Percentiles rank a stretch among this genome's conserved stretches.
Conservation (phyloP, 1,140 invertebrate species). For the Bacillus rossius region DNA sequence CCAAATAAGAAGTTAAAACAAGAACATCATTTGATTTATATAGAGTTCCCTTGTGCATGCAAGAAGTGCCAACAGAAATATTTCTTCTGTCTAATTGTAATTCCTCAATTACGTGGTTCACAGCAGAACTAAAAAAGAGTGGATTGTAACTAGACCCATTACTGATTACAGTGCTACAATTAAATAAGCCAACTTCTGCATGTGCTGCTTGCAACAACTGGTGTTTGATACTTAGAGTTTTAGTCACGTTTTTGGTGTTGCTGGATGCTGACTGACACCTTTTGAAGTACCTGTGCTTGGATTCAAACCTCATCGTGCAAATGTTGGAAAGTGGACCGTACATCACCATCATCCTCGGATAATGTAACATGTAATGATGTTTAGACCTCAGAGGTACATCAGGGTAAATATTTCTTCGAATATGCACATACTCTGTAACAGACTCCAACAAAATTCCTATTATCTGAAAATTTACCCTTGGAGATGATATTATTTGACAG, state of each 20-base stretch:
- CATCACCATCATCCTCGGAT: not conserved
- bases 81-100: no score
- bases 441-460: not conserved
- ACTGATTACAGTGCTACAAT: not conserved
- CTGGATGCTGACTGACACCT: not conserved
- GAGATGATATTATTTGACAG: not conserved
- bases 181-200: not conserved
- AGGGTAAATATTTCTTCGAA: not conserved
- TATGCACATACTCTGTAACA: not conserved
- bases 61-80: no score
- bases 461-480: not conserved
- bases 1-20: no score
- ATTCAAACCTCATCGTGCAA: not conserved
- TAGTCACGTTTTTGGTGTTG: not conserved
- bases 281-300: slow-evolving; percentile 1
- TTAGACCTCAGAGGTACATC: not conserved
- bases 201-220: not conserved
- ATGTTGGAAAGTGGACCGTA: not conserved
- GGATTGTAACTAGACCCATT: not conserved
- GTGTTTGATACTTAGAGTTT: not conserved
- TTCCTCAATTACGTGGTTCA: not conserved
- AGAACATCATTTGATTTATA: no score
- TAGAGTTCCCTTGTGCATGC: no score
- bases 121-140: not conserved
- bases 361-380: no score